phyloP scores from a whole-genome alignment of 2,888 invertebrate species.

The Cataglyphis altisquamis region DNA sequence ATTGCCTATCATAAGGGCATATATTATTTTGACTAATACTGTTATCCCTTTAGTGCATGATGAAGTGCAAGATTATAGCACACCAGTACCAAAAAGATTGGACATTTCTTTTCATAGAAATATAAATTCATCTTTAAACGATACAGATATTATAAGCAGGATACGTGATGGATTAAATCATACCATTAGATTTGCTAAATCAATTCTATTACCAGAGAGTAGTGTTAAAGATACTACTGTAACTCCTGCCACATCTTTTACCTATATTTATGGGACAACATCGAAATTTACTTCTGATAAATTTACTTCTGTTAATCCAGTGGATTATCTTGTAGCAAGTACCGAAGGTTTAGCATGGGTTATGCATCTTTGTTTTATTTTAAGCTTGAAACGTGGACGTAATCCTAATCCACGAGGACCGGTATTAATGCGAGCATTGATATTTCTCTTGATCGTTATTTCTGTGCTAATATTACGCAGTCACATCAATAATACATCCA shows the following conservation, averaged over 20 bases:
- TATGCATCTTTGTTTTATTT: constrained; percentile 92
- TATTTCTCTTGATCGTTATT: constrained; percentile 90
- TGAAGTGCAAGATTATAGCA: constrained; percentile 13
- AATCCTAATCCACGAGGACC: constrained; percentile 92
- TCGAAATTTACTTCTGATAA: constrained; percentile 78
- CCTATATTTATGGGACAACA: constrained; percentile 42
- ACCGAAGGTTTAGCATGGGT: constrained; percentile 93
- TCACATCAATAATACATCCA: constrained; percentile 85
- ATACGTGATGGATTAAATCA: constrained; percentile 69
- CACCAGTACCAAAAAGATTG: constrained; percentile 11
- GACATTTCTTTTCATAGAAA: constrained; percentile 14
- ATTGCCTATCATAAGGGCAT: constrained; percentile 90
- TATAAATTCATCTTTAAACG: constrained; percentile 22
- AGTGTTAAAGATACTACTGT: constrained; percentile 29
- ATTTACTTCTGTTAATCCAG: constrained; percentile 87
- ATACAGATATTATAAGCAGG: constrained; percentile 62
- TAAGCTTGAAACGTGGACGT: constrained; percentile 89
- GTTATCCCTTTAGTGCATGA: constrained; percentile 61
- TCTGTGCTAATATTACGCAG: constrained; percentile 88
- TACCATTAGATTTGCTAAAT: constrained; percentile 73
- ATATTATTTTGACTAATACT: constrained; percentile 88
- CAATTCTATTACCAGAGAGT: constrained; percentile 74
- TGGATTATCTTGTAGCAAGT: constrained; percentile 91
- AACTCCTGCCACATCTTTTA: constrained; percentile 4
- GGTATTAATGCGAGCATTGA: constrained; percentile 88